A percentile compares a stretch with the other conserved stretches of the same genome.
Evolutionary conservation across 23 tunicate genomes (phyloP).

Genomic region (Ciona savignyi): DNA sequence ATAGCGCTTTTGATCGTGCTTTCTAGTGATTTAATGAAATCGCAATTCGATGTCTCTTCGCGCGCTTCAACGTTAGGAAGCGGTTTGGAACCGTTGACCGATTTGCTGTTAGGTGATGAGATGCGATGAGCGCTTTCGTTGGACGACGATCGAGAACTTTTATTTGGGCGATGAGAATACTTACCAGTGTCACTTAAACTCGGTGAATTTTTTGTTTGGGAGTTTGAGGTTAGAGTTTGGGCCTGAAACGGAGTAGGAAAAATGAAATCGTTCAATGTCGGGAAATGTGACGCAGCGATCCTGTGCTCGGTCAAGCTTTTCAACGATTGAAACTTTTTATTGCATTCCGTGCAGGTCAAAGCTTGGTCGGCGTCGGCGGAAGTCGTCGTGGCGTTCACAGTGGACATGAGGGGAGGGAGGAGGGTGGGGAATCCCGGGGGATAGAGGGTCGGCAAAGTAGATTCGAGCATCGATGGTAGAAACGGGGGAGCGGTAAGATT

Average conservation of each 20-base stretch:
- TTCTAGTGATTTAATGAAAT: slow-evolving; percentile 77
- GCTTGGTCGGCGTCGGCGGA: slow-evolving; percentile 21
- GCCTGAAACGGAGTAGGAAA: neutral
- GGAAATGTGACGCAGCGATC: slow-evolving; percentile 49
- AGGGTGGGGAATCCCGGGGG: slow-evolving; percentile 2
- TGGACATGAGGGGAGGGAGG: slow-evolving; percentile 3
- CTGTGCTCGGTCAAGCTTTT: slow-evolving; percentile 65
- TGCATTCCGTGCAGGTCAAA: slow-evolving; percentile 63
- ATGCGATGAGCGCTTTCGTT: neutral
- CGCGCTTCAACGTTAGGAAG: neutral
- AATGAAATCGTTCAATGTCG: neutral
- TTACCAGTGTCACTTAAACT: neutral
- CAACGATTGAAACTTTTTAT: slow-evolving; percentile 45
- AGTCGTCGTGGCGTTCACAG: slow-evolving; percentile 7
- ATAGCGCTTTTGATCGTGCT: slow-evolving; percentile 87
- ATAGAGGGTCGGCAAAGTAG: neutral
- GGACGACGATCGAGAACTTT: neutral
- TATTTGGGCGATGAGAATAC: neutral
- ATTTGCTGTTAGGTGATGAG: neutral
- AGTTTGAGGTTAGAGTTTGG: neutral
- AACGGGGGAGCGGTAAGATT: neutral
- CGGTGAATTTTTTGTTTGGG: neutral
- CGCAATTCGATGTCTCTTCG: slow-evolving; percentile 9
- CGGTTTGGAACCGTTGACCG: neutral
- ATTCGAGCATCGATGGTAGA: neutral